phyloP scores from a whole-genome alignment of 2,113 vertebrate species.

The Mungos mungo region DNA sequence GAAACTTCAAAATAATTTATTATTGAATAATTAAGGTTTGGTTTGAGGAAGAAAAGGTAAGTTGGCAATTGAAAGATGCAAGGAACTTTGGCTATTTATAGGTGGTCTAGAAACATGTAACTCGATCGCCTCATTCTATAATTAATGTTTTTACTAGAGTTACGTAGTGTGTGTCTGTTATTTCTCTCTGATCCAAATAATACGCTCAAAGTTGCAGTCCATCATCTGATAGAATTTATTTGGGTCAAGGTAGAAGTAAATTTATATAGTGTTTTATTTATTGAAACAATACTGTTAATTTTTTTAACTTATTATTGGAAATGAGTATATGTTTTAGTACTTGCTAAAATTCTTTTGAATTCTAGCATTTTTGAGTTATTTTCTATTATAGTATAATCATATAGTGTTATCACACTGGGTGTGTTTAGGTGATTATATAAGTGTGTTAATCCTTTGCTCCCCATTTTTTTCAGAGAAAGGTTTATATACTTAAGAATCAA shows the following conservation, averaged over 20 bases:
- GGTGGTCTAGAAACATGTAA: slow-evolving; percentile 65
- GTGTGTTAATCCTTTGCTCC: neutral
- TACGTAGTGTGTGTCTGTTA: slow-evolving; percentile 57
- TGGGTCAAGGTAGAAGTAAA: neutral
- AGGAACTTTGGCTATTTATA: slow-evolving; percentile 62
- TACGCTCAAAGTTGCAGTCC: neutral
- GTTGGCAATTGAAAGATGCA: slow-evolving; percentile 43
- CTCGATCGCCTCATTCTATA: slow-evolving; percentile 57
- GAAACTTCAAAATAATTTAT: neutral
- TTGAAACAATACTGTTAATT: neutral
- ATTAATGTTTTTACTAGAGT: slow-evolving; percentile 74
- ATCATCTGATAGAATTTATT: slow-evolving; percentile 17
- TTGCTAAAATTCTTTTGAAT: slow-evolving; percentile 9
- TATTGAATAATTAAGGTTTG: slow-evolving; percentile 42
- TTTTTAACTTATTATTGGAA: neutral
- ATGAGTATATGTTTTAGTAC: neutral
- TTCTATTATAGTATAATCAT: neutral
- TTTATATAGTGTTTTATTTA: neutral
- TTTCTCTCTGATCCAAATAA: slow-evolving; percentile 9
- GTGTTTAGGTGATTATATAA: neutral
- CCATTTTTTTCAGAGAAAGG: neutral
- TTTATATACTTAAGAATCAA: neutral
- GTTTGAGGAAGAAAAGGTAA: slow-evolving; percentile 59
- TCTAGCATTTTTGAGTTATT: neutral
- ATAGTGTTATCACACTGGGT: neutral